Evolutionary conservation across 1,140 invertebrate species (phyloP).

Genomic region (Penaeus vannamei): DNA sequence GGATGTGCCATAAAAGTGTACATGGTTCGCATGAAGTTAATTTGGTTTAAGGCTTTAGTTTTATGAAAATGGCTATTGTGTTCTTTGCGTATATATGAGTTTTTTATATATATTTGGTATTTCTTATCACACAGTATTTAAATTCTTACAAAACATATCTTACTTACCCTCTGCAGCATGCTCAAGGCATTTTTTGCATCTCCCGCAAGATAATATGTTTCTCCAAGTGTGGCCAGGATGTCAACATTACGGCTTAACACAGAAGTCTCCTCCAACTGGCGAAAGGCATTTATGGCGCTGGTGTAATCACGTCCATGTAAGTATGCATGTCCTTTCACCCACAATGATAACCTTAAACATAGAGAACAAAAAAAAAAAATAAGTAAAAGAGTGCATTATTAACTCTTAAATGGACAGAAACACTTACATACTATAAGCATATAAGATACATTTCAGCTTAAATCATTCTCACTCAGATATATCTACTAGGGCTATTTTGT

Average conservation of each 20-base stretch:
- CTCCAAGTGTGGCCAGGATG: conserved; percentile 78
- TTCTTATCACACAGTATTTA: no score
- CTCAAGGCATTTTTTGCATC: conserved; percentile 71
- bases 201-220: conserved; percentile 79
- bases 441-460: background rate
- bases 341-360: conserved; percentile 77
- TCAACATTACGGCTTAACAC: conserved; percentile 79
- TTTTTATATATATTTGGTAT: no score
- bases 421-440: background rate
- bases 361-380: conserved; percentile 70
- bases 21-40: no score
- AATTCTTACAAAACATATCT: background rate
- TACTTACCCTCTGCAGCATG: conserved; percentile 68
- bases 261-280: conserved; percentile 77
- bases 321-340: conserved; percentile 81
- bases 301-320: conserved; percentile 78
- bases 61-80: no score
- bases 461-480: no score
- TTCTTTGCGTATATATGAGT: no score
- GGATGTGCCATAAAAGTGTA: no score
- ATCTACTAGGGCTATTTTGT: no score
- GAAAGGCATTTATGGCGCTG: conserved; percentile 77
- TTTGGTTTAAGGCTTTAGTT: no score
- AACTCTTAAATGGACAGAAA: background rate
- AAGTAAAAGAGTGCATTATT: background rate